These are phyloP conservation scores for Chelonia mydas DNA, from an alignment of 2,797 vertebrate species.

Conservation along the genomic window DNA sequence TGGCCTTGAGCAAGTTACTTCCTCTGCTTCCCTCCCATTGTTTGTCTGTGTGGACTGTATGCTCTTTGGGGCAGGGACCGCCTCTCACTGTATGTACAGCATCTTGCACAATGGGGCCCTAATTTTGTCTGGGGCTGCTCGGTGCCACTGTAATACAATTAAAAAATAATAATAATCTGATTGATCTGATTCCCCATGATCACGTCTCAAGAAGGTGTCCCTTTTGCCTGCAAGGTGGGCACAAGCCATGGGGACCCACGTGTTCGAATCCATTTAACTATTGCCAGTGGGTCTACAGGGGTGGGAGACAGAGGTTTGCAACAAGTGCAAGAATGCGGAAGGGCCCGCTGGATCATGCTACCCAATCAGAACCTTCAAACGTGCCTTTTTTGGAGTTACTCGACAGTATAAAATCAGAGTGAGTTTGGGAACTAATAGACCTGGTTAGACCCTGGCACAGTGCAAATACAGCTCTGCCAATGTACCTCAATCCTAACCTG, in stretches of 20 bases:
- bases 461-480: neutral
- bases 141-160: neutral
- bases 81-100: neutral
- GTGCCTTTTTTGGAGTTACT: neutral
- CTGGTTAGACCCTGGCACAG: neutral
- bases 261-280: neutral
- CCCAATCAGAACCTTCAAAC: too few species aligned
- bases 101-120: neutral
- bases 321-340: neutral
- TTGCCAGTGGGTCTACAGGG: neutral
- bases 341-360: neutral
- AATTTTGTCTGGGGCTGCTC: neutral
- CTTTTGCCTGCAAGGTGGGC: neutral
- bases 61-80: neutral
- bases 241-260: neutral
- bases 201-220: neutral
- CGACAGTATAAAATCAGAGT: neutral
- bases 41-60: neutral
- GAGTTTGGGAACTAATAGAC: neutral
- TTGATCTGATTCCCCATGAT: neutral
- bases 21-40: neutral
- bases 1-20: accelerated
- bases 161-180: neutral
- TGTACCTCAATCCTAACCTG: neutral
- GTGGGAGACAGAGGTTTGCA: neutral